These are phyloP conservation scores for Agelaius phoeniceus DNA, from an alignment of 2,113 vertebrate genomes.

Conservation along the genomic window DNA sequence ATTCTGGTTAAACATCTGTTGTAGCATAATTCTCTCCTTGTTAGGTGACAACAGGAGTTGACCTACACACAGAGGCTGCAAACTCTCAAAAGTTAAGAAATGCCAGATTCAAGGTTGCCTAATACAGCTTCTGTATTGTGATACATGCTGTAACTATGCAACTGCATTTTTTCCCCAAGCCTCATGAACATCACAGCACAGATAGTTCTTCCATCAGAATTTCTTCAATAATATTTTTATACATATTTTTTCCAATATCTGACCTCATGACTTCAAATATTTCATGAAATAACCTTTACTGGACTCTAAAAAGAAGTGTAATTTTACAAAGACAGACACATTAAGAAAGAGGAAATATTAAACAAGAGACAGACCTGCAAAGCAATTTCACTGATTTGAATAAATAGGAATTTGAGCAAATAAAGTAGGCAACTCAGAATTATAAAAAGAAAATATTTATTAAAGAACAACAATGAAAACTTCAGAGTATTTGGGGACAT, in stretches of 20 bases:
- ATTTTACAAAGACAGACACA: neutral
- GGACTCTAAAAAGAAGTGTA: neutral
- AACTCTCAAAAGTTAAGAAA: neutral
- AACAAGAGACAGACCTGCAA: neutral
- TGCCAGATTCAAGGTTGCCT: neutral
- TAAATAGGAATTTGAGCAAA: neutral
- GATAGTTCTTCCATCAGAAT: neutral
- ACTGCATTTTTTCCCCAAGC: neutral
- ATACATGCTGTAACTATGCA: neutral
- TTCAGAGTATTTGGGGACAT: neutral
- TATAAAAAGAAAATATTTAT: neutral
- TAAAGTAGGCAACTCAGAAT: neutral
- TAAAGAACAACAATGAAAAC: neutral
- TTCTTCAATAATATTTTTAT: neutral
- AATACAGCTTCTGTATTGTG: neutral
- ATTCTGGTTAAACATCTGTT: neutral
- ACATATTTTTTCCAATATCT: neutral
- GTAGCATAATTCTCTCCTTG: neutral
- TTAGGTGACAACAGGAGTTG: neutral
- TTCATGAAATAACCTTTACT: neutral
- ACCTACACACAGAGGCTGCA: neutral
- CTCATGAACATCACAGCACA: neutral
- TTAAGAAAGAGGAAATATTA: neutral
- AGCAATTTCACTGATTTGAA: neutral
- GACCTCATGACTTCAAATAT: neutral